A percentile compares a stretch with the other conserved stretches of the same genome.
Evolutionary conservation across 2,113 vertebrate genomes (phyloP).

Genomic region (Diphyllodes magnificus): DNA sequence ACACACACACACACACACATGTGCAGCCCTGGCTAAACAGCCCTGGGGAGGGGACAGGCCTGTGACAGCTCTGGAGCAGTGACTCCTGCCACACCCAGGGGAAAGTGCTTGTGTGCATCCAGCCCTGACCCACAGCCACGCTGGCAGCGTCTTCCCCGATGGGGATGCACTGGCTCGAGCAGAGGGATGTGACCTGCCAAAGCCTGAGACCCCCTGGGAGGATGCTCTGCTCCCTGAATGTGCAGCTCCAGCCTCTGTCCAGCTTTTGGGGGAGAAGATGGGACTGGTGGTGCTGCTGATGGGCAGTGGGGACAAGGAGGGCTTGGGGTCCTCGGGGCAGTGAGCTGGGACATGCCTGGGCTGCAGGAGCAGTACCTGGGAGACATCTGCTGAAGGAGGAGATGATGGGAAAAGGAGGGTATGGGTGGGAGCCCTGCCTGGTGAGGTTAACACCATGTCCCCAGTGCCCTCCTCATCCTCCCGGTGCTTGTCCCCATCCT

Average conservation of each 20-base stretch:
- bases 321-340: background rate
- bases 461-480: background rate
- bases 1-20: background rate
- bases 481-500: accelerated
- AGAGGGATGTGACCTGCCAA: background rate
- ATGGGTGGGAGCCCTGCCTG: background rate
- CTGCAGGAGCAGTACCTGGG: background rate
- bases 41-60: background rate
- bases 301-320: background rate
- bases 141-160: background rate
- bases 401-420: background rate
- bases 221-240: background rate
- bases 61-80: background rate
- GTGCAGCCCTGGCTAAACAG: background rate
- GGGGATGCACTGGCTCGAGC: background rate
- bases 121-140: background rate
- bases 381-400: background rate
- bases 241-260: background rate
- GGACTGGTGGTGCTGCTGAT: background rate
- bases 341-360: background rate
- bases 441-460: background rate
- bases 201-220: background rate
- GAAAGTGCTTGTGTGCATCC: conserved; percentile 8
- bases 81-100: background rate
- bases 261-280: background rate